Evolutionary conservation across 1,140 invertebrate genomes (phyloP), one percentile per base, ranked within the genome.

Genomic region (Drosophila albomicans): DNA sequence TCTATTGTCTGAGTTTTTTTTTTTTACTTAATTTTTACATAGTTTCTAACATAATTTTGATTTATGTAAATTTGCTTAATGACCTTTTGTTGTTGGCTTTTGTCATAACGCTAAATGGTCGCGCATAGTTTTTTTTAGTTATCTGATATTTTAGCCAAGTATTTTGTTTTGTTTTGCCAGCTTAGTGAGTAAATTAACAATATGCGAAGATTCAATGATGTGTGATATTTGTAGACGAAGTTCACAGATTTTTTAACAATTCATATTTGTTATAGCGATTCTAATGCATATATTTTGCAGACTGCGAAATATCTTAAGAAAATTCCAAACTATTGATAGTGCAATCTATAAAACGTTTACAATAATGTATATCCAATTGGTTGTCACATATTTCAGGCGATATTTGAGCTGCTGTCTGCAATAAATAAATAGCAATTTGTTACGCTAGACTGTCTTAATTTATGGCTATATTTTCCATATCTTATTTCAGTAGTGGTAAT

Each of bases 41-140:
- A 49, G 43, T 57, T 52, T 35, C 57, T 49, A 70, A 75, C 35
- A 75, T 70, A 51, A 70, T 52, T 75, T 80, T 75, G 84, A 87
- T 80, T 87, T 87, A 87, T 87, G 86, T 79, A 82, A 87, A 87
- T 80, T 88, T 78, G 74, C 81, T 73, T 88, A 87, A 87, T 88
- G 82, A 84, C 54, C 84, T 87, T 88, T 88, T 88, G 80, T 87
- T 79, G 82, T 86, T 87, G 75, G 38, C 69, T 86, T 69, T 78
- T 76, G 59, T 79, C 68, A 54, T 57, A 79, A 49, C 79, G 79
- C 76, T 88, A 88, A 88, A 79, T 88, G 84, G 65, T 69, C 70
- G 56, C 70, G 69, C 72, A 82, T 79, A 82, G 71, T 82, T 64
- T 61, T 32, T 4, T 32, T 45, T 4, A 71, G 72, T 58, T 67